These are phyloP conservation scores for Sebastes iracundus DNA, from an alignment of 2,797 vertebrate genomes.

Conservation along the genomic window DNA sequence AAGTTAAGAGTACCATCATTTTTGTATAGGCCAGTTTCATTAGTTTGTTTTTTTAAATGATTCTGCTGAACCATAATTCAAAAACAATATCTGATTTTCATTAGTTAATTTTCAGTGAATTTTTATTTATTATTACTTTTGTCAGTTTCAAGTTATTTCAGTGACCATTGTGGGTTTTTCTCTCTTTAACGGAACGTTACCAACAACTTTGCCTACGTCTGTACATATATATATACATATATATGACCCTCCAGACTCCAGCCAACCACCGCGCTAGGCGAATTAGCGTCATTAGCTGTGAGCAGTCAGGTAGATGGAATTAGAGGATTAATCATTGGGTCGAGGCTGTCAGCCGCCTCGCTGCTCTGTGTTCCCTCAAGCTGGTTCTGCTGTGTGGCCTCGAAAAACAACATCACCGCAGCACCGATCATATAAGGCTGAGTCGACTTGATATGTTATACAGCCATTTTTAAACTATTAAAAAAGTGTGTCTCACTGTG, in stretches of 20 bases:
- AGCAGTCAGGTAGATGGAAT: conserved; percentile 43
- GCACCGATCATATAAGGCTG: background rate
- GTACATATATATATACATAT: no score
- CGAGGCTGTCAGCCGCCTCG: background rate
- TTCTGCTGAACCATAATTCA: no score
- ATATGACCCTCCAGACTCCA: background rate
- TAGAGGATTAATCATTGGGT: conserved; percentile 37
- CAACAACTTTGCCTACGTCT: no score
- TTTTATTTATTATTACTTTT: no score
- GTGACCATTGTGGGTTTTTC: no score
- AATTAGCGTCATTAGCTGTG: conserved; percentile 44
- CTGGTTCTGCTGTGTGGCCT: background rate
- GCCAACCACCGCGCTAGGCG: background rate
- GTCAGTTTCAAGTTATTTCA: no score
- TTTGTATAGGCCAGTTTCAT: no score
- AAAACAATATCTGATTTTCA: no score
- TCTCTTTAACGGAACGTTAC: no score
- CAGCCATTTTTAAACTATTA: background rate
- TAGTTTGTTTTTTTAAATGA: no score
- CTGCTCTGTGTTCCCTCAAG: background rate
- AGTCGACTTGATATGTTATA: background rate
- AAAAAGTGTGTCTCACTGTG: background rate
- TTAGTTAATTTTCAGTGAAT: no score
- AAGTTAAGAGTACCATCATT: no score
- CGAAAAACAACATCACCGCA: background rate